phyloP scores from a whole-genome alignment of 2,888 invertebrate species.

The Alcis repandata region DNA sequence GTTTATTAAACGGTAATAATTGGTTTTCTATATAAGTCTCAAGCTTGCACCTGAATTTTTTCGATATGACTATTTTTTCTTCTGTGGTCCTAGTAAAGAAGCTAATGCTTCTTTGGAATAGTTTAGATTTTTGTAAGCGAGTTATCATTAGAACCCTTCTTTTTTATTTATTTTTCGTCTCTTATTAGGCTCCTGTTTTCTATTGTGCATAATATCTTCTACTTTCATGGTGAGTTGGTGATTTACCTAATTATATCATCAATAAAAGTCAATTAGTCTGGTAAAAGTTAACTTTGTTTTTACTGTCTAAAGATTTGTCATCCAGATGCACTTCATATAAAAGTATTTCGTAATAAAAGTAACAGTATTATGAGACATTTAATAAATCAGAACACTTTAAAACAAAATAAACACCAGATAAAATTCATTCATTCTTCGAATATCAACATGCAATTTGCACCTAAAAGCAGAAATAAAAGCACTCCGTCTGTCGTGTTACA shows the following conservation, averaged over 20 bases:
- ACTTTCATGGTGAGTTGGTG: too few relatives aligned
- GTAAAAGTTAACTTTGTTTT: too few relatives aligned
- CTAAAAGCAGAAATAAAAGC: constrained; percentile 36
- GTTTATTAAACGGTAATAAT: constrained; percentile 46
- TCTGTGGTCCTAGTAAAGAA: not conserved
- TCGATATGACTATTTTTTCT: too few relatives aligned
- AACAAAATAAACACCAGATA: not conserved
- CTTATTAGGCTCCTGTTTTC: too few relatives aligned
- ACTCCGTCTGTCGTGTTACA: constrained; percentile 31
- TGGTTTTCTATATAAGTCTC: constrained; percentile 17
- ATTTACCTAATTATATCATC: too few relatives aligned
- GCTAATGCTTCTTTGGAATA: not conserved
- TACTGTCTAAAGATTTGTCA: too few relatives aligned
- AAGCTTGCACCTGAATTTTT: too few relatives aligned
- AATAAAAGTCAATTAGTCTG: too few relatives aligned
- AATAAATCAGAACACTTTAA: not conserved
- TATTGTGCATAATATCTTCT: too few relatives aligned
- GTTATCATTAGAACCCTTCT: not conserved
- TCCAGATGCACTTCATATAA: too few relatives aligned
- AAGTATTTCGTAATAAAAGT: too few relatives aligned
- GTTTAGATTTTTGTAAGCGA: too few relatives aligned
- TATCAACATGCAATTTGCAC: constrained; percentile 28
- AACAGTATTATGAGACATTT: not conserved
- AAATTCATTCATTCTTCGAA: constrained; percentile 2
- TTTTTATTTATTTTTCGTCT: not conserved